phyloP scores from a whole-genome alignment of 2,113 vertebrate genomes.

The Tringa solitaria region DNA sequence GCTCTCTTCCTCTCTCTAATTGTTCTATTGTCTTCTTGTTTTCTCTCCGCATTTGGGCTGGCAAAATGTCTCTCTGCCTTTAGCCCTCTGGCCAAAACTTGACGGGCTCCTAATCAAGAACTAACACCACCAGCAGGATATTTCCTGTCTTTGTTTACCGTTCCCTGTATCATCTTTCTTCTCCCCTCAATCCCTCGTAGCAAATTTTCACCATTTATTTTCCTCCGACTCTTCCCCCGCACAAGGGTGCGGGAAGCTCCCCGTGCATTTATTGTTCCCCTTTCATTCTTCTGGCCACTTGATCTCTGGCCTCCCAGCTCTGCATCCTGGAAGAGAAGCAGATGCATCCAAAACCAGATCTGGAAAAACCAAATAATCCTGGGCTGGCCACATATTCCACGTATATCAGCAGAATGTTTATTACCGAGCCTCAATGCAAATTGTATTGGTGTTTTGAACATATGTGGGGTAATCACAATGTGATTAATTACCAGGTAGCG shows the following conservation, averaged over 20 bases:
- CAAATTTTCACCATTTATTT: conserved; percentile 2
- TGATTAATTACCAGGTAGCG: background rate
- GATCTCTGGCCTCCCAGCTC: background rate
- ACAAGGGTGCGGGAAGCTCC: background rate
- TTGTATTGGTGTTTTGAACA: background rate
- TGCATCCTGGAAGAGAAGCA: background rate
- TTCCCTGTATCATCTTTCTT: conserved; percentile 35
- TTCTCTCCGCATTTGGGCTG: conserved; percentile 36
- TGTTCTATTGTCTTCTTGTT: conserved; percentile 53
- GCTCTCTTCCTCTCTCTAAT: conserved; percentile 46
- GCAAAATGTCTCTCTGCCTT: conserved; percentile 50
- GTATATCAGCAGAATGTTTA: background rate
- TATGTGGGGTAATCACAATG: background rate
- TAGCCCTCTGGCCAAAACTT: conserved; percentile 61
- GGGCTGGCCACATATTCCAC: background rate
- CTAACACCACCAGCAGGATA: conserved; percentile 40
- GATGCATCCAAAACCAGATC: background rate
- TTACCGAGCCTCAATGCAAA: background rate
- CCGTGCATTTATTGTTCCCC: background rate
- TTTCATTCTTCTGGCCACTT: background rate
- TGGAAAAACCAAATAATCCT: background rate
- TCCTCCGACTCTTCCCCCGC: background rate
- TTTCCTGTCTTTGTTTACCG: conserved; percentile 59
- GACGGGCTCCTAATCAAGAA: conserved; percentile 41
- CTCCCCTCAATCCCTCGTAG: background rate